Conservation (phyloP, 2,888 invertebrate species). For the Brachyptera risi region DNA sequence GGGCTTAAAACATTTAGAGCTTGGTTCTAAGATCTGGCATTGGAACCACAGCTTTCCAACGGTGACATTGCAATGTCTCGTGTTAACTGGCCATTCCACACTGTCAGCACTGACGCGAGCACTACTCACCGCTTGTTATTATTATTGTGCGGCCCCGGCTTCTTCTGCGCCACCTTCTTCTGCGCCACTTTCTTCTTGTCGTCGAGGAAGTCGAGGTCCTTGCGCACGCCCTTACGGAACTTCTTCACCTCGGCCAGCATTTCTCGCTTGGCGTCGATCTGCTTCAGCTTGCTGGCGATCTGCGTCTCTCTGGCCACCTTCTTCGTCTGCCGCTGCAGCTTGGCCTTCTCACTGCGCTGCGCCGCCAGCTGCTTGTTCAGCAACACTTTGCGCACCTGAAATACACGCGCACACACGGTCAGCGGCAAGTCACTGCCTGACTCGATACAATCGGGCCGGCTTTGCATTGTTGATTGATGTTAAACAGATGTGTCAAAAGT, state of each 20-base stretch:
- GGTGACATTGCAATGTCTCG: too few relatives aligned
- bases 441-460: too few relatives aligned
- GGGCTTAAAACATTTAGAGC: too few relatives aligned
- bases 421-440: too few relatives aligned
- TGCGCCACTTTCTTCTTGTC: slow-evolving; percentile 49
- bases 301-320: slow-evolving; percentile 91
- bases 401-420: background rate
- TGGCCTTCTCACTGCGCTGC: slow-evolving; percentile 84
- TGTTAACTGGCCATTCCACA: too few relatives aligned
- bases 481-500: too few relatives aligned
- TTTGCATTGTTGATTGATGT: too few relatives aligned
- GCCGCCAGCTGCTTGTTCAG: slow-evolving; percentile 80
- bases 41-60: too few relatives aligned
- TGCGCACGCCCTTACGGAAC: slow-evolving; percentile 78
- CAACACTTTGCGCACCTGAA: slow-evolving; percentile 69
- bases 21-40: too few relatives aligned
- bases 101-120: too few relatives aligned
- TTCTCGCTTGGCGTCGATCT: slow-evolving; percentile 86
- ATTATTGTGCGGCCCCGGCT: slow-evolving; percentile 2
- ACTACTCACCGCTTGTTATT: background rate
- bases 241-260: slow-evolving; percentile 91
- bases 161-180: too few relatives aligned
- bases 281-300: slow-evolving; percentile 75
- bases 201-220: slow-evolving; percentile 76
- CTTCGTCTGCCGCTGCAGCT: slow-evolving; percentile 82